Base-by-base conservation (phyloP, 1,140 invertebrate species). In the Tetragonula clypearis region DNA sequence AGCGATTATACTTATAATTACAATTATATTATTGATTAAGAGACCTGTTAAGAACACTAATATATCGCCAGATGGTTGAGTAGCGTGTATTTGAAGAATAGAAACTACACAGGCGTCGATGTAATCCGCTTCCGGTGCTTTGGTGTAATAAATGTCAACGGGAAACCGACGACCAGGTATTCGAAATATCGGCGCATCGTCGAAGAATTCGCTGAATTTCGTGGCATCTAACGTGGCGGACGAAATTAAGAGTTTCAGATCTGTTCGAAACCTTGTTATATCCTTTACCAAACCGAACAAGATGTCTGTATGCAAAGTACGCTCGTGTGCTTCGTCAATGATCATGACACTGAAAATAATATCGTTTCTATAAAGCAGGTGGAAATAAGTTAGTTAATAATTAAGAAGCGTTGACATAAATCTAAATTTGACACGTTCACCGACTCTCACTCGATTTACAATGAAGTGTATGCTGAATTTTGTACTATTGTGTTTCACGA, bases 91-190 rank as follows among this genome's bases (percentile, higher is more conserved):
- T 95, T 99, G 99, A 82, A 99, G 95, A 68, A 99, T 97, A 6
- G 99, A 99, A 0, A 99, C 98, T 2, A 99, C 98, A 94, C 98
- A 98, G 0, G 99, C 99, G 95, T 99, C 99, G 74, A 99, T 97
- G 93, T 99, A 99, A 95, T 99, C 99, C 30, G 99, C 99, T 95
- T 99, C 99, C 1, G 99, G 99, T 3, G 99, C 99, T 96, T 99
- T 99, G 9, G 99, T 99, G 92, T 99, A 99, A 94, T 98, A 99
- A 92, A 99, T 99, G 94, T 99, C 98, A 0, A 99, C 97, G n/a
- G 97, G 97, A 95, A 97, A 97, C 84, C 97, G 94, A 79, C 97
- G 95, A 72, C 98, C 99, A 65, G 99, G 99, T 92, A 99, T 99
- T 73, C 98, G 96, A 94, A 99, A 99, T 88, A 99, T 99, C 9